Evolutionary conservation across 2,113 vertebrate genomes (phyloP), one percentile per base, ranked within the genome.

Genomic region (Myiozetetes cayanensis): DNA sequence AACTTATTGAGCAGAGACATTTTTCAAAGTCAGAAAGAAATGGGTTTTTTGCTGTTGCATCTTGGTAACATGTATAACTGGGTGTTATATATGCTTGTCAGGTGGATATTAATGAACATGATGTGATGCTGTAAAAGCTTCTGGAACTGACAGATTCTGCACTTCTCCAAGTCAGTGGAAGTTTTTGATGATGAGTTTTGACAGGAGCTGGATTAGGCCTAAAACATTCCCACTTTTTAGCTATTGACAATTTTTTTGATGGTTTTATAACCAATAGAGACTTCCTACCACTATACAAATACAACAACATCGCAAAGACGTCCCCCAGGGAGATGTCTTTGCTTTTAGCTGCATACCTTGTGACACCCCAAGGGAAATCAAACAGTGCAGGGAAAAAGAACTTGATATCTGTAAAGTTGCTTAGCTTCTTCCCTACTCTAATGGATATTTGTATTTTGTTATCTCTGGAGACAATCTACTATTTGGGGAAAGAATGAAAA

Each of bases 401-500:
- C 20, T 63, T 20, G 7, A 3, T 84, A 81, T 93, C 59, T 71
- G 7, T 74, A 89, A 93, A 67, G 50, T 44, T 84, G 43, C 52
- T 81, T 53, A 88, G 85, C 30, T 92, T 93, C 93, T 82, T 33
- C n/a, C 10, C 30, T 81, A 39, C 79, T 59, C 24, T 63, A 71
- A 63, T 59, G 49, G 82, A 41, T 91, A 73, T 81, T 93, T 94
- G 44, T 67, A 84, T 71, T 77, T 73, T 84, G 30, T 70, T 94
- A 78, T 90, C 75, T 84, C 73, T 78, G 65, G 83, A 94, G 79
- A 77, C 59, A 67, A 88, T 79, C 82, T 93, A 56, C 47, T 83
- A 56, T 81, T 88, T 90, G 84, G 68, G 68, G 59, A 86, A 94
- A 87, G 58, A 92, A 92, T 88, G 44, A 92, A 93, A 95, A 90